Evolutionary conservation across 2,797 vertebrate species (phyloP), one percentile per base, ranked within the genome.

Genomic region (Enoplosus armatus): DNA sequence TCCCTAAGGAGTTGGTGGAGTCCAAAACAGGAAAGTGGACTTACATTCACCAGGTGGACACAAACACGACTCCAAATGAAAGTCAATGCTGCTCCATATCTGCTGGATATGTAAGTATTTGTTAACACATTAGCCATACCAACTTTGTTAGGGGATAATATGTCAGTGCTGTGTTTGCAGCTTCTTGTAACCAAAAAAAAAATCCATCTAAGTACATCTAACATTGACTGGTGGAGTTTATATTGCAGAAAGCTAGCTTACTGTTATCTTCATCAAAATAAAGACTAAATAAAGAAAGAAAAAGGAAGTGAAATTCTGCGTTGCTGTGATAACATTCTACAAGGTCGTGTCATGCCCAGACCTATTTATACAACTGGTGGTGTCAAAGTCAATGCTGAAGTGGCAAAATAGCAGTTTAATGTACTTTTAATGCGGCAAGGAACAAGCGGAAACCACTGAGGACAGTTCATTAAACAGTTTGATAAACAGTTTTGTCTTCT

Each of bases 401-500:
- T 39, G 47, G 53, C 62, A 75, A 33, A 70, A 69, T 37, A 72
- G 22, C 24, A 75, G 33, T 12, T 50, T 72, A 75, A 78, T 72
- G 20, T 62, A 43, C n/a, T 53, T 80, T 41, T 54, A 76, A 72
- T 41, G 61, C 24, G 37, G 60, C 26, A 73, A 60, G 33, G 2
- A 78, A 81, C 35, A 15, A 50, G 37, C 16, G 10, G 41, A 75
- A 69, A 63, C 48, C 64, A 43, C 15, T 22, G 31, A 27, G 41
- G 24, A 69, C 8, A 53, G 63, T 75, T 86, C 48, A 82, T 77
- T 76, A 65, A 85, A 75, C 27, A 61, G 37, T 56, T 55, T 62
- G 51, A 80, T 71, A 79, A 88, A 82, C 69, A 63, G 14, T 64
- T 70, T 45, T 71, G 82, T 61, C 47, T 78, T 83, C 43, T 77